Evolutionary conservation across 2,797 vertebrate genomes (phyloP).

Genomic region (Coranthus polyacanthus): DNA sequence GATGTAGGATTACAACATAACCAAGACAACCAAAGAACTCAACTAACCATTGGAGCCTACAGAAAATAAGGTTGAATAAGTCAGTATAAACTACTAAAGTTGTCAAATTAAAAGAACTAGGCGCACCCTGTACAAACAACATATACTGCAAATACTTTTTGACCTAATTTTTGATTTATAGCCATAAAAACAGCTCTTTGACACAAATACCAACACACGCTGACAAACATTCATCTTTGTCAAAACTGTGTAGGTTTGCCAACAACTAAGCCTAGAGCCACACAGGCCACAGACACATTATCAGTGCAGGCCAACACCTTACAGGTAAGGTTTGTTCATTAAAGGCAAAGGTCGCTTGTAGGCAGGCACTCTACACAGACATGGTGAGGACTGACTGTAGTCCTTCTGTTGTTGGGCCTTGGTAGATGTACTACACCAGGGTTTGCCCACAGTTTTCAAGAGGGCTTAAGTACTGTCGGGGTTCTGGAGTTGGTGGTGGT

Average conservation of each 20-base stretch:
- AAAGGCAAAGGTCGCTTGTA: constrained; percentile 59
- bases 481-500: too few relatives aligned
- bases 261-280: constrained; percentile 6
- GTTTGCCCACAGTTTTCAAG: too few relatives aligned
- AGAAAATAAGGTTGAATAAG: not conserved
- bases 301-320: constrained; percentile 58
- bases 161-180: not conserved
- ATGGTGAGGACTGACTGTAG: constrained; percentile 10
- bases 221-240: constrained; percentile 2
- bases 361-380: constrained; percentile 4
- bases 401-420: constrained; percentile 2
- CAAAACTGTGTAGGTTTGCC: constrained; percentile 22
- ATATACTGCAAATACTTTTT: not conserved
- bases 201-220: not conserved
- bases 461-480: too few relatives aligned
- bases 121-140: not conserved
- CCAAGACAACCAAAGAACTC: too few relatives aligned
- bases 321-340: constrained; percentile 39
- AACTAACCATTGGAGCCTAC: not conserved
- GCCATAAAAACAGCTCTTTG: not conserved
- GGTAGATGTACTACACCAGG: constrained; percentile 7
- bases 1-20: too few relatives aligned
- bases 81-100: not conserved
- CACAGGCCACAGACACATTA: constrained; percentile 21
- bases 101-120: not conserved